These are phyloP conservation scores for Nysson spinosus DNA, from an alignment of 2,888 invertebrate genomes.

Conservation along the genomic window DNA sequence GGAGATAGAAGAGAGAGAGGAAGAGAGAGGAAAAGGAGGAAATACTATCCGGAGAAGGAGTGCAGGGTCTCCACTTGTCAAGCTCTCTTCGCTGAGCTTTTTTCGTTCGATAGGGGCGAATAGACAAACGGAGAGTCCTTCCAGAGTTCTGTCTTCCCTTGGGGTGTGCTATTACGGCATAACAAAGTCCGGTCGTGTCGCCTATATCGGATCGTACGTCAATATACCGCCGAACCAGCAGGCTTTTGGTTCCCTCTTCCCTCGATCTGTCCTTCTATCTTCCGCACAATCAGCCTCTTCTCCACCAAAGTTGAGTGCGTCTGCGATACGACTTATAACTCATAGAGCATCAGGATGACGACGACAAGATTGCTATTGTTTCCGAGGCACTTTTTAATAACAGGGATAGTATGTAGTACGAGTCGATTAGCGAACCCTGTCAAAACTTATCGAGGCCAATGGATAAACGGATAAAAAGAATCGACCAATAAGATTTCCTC, in stretches of 20 bases:
- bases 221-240: slow-evolving; percentile 64
- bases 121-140: slow-evolving; percentile 64
- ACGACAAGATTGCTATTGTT: slow-evolving; percentile 42
- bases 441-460: slow-evolving; percentile 50
- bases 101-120: slow-evolving; percentile 63
- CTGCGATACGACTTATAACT: slow-evolving; percentile 48
- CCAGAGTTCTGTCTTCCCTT: slow-evolving; percentile 64
- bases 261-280: slow-evolving; percentile 7
- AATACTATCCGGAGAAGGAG: background rate
- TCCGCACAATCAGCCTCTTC: slow-evolving; percentile 48
- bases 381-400: slow-evolving; percentile 50
- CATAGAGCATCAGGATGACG: slow-evolving; percentile 12
- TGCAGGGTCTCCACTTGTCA: slow-evolving; percentile 66
- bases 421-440: slow-evolving; percentile 48
- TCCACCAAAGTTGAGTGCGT: slow-evolving; percentile 48
- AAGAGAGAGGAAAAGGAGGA: slow-evolving; percentile 12
- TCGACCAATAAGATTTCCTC: slow-evolving; percentile 24
- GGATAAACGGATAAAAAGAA: slow-evolving; percentile 11
- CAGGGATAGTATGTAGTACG: slow-evolving; percentile 15
- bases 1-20: slow-evolving; percentile 5
- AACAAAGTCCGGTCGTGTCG: slow-evolving; percentile 72
- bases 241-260: slow-evolving; percentile 26
- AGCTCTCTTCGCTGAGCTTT: slow-evolving; percentile 70
- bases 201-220: slow-evolving; percentile 71
- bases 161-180: slow-evolving; percentile 70